Conservation (phyloP, 2,113 vertebrate genomes). For the Takifugu bimaculatus region DNA sequence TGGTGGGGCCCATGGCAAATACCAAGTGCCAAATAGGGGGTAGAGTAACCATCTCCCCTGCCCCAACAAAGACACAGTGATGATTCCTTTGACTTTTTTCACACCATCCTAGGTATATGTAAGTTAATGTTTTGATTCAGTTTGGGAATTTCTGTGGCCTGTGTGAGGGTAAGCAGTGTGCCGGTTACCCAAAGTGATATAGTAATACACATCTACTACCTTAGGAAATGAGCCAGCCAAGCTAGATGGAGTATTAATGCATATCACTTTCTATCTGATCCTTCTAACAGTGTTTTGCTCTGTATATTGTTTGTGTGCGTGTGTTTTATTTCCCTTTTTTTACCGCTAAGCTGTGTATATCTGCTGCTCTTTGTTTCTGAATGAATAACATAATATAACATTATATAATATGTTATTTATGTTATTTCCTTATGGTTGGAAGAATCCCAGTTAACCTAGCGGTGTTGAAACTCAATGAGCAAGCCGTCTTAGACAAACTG, state of each 20-base stretch:
- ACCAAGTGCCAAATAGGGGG: not conserved
- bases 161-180: constrained; percentile 80
- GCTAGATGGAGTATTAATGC: constrained; percentile 91
- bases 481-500: constrained; percentile 99
- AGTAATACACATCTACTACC: constrained; percentile 93
- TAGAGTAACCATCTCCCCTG: not conserved
- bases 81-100: not conserved
- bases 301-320: constrained; percentile 29
- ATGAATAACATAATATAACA: constrained; percentile 99
- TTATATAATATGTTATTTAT: constrained; percentile 99
- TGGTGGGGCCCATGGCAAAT: constrained; percentile 10
- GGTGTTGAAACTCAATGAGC: constrained; percentile 99
- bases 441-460: constrained; percentile 99
- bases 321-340: constrained; percentile 6
- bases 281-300: constrained; percentile 54
- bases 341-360: constrained; percentile 48
- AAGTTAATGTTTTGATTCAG: not conserved
- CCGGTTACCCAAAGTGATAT: constrained; percentile 98
- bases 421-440: constrained; percentile 95
- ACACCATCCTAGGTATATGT: not conserved
- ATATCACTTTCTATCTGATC: constrained; percentile 87
- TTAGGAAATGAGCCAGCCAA: constrained; percentile 73
- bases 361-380: constrained; percentile 68
- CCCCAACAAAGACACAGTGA: constrained; percentile 16
- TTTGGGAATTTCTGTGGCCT: constrained; percentile 15